Evolutionary conservation across 2,797 vertebrate genomes (phyloP), one percentile per base, ranked within the genome.

Genomic region (Crenichthys baileyi): DNA sequence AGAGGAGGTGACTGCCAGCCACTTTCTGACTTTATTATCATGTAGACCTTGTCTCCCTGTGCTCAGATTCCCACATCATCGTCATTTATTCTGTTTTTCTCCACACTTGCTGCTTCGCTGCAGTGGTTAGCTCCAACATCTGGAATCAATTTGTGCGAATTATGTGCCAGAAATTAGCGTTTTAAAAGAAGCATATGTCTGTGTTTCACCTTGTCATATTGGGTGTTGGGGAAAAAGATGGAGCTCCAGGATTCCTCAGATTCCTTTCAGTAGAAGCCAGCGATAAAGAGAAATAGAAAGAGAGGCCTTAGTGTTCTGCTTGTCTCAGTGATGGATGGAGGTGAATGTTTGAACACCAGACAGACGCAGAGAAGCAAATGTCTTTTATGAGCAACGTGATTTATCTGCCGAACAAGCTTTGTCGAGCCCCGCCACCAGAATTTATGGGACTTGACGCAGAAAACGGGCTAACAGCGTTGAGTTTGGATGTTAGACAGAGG

Each of bases 361-460:
- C 89, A 86, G 91, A 93, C 91, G 85, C 89, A 89, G 93, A 93
- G 90, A 87, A 91, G 85, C 94, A 87, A 91, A 92, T 81, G 87
- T 88, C 88, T 92, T 95, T 94, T 91, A 93, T 94, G 90, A 92
- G 90, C 80, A 73, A 53, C 31, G 22, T 90, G 92, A 94, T 95
- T 95, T 94, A 94, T 94, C 82, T 81, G 0, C 67, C 50, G 83
- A 91, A 92, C 93, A 93, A 91, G 91, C 91, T 86, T 87, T 83
- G 90, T 88, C 74, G 81, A 92, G 91, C 87, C 75, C 73, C 44
- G 76, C 84, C 26, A 75, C 72, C 85, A 79, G 82, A 75, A 95
- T 93, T 94, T 93, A 94, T 83, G 85, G 48, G 84, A 79, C 86
- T 85, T 81, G 86, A 92, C 91, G 88, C 85, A 85, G 65, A 36